A percentile compares a stretch with the other conserved stretches of the same genome.
phyloP scores from a whole-genome alignment of 1,140 invertebrate genomes.

The Babylonia areolata region DNA sequence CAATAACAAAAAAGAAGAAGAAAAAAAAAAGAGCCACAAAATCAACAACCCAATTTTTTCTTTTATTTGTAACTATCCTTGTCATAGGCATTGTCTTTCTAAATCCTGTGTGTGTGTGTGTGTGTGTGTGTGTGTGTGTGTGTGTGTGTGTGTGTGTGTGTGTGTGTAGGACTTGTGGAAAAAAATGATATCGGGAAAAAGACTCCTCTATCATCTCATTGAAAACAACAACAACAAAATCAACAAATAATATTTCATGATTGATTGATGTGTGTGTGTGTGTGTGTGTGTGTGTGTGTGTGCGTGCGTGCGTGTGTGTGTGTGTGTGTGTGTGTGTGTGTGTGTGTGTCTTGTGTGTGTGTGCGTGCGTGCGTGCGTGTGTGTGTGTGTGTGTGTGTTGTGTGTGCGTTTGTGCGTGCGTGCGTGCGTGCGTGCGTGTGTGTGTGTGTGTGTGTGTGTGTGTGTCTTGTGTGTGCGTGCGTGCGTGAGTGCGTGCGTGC shows the following conservation, averaged over 20 bases:
- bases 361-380: background rate
- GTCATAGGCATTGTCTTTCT: background rate
- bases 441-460: background rate
- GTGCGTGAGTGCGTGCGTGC: background rate
- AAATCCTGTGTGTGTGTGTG: background rate
- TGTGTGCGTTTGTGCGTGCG: background rate
- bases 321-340: background rate
- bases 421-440: background rate
- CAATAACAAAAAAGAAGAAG: too few species aligned
- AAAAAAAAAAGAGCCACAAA: too few species aligned
- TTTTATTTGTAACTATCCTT: too few species aligned
- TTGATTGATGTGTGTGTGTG: slow-evolving; percentile 2
- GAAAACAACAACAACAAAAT: too few species aligned
- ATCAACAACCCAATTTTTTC: too few species aligned
- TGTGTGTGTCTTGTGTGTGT: background rate
- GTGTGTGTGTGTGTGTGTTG: background rate
- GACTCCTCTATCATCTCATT: too few species aligned
- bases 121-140: background rate
- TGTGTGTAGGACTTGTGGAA: too few species aligned
- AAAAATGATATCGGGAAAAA: too few species aligned
- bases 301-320: background rate
- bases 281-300: slow-evolving; percentile 3
- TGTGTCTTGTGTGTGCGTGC: background rate
- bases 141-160: background rate
- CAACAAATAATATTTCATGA: too few species aligned